Evolutionary conservation across 2,888 invertebrate genomes (phyloP), one percentile per base, ranked within the genome.

Genomic region (Pristionchus arcanus): DNA sequence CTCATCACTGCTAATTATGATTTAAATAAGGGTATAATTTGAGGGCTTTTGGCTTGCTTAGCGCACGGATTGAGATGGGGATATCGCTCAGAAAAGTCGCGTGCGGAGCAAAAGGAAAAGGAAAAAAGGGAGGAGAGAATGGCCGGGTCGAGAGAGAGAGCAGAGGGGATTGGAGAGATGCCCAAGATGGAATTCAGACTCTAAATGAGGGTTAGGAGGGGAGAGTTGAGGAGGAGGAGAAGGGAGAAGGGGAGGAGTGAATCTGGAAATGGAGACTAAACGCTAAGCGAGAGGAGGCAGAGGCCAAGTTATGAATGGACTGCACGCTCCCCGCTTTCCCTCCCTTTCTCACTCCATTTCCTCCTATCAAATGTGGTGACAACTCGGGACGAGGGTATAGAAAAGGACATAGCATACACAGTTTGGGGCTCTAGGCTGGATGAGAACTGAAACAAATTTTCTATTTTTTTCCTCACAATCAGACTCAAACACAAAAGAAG

Each of bases 161-260:
- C 7, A 42, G 84, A 31, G 59, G 25, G 59, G 59, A 31, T 31
- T 28, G 37, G 68, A 68, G 87, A 68, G 87, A 42, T 0, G 11
- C 42, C 42, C n/a, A 87, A 37, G 53, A 68, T 42, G 87, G 87
- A 68, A 42, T 85, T 85, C 59, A 59, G 84, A 85, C 84, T 85
- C 55, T 85, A 85, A 85, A 59, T 59, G 84, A 85, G 59, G 84
- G 84, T 59, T 59, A 85, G 59, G 59, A 85, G 84, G 63, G 68
- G 86, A 25, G 34, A 83, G 83, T 11, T 13, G 34, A n/a, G 37
- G 85, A 81, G 42, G 37, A 34, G 28, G 16, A 74, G 74, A 74
- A 74, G 37, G 74, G 37, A 74, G 31, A 28, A 19, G 34, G 74
- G 21, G 37, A 74, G 4, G 42, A 74, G 55, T 49, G 87, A 59